Percentiles rank a stretch among this genome's conserved stretches.
These are phyloP conservation scores for Lasius fuliginosus DNA, from an alignment of 2,888 invertebrate genomes.

Conservation along the genomic window DNA sequence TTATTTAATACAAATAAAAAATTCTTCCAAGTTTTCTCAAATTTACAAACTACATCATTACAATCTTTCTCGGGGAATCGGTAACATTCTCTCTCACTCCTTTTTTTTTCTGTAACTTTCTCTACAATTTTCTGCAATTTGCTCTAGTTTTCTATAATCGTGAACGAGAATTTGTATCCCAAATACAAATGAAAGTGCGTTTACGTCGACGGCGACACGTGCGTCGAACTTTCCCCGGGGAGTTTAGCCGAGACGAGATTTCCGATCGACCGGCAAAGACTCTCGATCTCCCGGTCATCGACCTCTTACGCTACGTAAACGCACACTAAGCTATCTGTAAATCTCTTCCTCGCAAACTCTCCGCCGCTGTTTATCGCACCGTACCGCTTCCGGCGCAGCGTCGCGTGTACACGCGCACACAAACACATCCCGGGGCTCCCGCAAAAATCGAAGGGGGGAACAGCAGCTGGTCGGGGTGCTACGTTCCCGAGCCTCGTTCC, in stretches of 20 bases:
- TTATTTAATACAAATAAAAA: neutral
- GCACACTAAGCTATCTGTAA: slow-evolving; percentile 32
- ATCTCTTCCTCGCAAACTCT: slow-evolving; percentile 44
- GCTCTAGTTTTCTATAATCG: neutral
- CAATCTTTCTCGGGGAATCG: neutral
- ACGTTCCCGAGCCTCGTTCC: slow-evolving; percentile 63
- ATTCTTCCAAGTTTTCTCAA: too few species aligned
- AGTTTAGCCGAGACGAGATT: neutral
- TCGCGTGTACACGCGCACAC: neutral
- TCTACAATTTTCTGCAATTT: neutral
- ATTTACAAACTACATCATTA: neutral
- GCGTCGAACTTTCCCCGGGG: neutral
- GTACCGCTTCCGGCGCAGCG: slow-evolving; percentile 19
- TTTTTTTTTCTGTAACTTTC: neutral
- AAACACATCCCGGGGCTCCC: slow-evolving; percentile 5
- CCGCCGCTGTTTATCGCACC: slow-evolving; percentile 36
- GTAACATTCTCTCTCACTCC: neutral
- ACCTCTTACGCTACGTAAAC: slow-evolving; percentile 24
- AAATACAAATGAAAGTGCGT: neutral
- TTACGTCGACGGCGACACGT: neutral
- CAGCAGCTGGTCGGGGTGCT: slow-evolving; percentile 70
- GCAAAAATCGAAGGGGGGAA: slow-evolving; percentile 62
- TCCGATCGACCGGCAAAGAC: slow-evolving; percentile 32
- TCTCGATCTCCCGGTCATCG: slow-evolving; percentile 37
- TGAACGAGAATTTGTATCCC: neutral